phyloP scores from a whole-genome alignment of 2,888 invertebrate species.

The Cremastobaeus sp. region DNA sequence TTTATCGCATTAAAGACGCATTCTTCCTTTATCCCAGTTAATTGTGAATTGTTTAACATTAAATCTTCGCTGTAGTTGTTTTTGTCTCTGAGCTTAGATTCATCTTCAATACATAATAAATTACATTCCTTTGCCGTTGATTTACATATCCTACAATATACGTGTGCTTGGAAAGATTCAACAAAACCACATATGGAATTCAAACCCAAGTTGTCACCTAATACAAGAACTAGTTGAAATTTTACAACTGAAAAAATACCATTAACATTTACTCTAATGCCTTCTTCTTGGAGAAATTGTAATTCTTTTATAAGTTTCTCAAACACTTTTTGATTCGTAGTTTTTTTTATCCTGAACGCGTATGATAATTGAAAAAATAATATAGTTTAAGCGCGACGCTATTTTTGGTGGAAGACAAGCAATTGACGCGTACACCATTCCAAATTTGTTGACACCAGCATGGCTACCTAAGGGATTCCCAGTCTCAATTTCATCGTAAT shows the following conservation, averaged over 20 bases:
- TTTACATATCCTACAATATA: slow-evolving; percentile 67
- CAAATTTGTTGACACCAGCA: too few relatives aligned
- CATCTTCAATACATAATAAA: too few relatives aligned
- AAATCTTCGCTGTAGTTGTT: not conserved
- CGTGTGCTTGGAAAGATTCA: slow-evolving; percentile 60
- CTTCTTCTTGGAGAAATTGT: slow-evolving; percentile 61
- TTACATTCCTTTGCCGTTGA: too few relatives aligned
- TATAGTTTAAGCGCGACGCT: slow-evolving; percentile 54
- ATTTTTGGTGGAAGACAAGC: slow-evolving; percentile 55
- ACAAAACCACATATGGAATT: slow-evolving; percentile 62
- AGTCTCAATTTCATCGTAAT: slow-evolving; percentile 60
- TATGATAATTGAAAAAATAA: slow-evolving; percentile 65
- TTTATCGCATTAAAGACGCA: too few relatives aligned
- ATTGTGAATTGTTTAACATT: not conserved
- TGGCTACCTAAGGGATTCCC: slow-evolving; percentile 55
- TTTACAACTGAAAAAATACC: slow-evolving; percentile 44
- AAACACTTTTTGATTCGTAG: slow-evolving; percentile 64
- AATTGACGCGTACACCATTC: too few relatives aligned
- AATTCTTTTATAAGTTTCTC: slow-evolving; percentile 62
- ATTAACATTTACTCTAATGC: slow-evolving; percentile 52
- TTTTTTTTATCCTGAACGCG: slow-evolving; percentile 63
- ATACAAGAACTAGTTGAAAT: slow-evolving; percentile 57
- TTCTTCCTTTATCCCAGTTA: slow-evolving; percentile 63
- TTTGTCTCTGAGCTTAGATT: too few relatives aligned
- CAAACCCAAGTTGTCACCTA: slow-evolving; percentile 64